Percentiles rank a stretch among this genome's conserved stretches.
These are phyloP conservation scores for Mesodorylaimus sp. DNA, from an alignment of 2,888 invertebrate species.

Conservation along the genomic window DNA sequence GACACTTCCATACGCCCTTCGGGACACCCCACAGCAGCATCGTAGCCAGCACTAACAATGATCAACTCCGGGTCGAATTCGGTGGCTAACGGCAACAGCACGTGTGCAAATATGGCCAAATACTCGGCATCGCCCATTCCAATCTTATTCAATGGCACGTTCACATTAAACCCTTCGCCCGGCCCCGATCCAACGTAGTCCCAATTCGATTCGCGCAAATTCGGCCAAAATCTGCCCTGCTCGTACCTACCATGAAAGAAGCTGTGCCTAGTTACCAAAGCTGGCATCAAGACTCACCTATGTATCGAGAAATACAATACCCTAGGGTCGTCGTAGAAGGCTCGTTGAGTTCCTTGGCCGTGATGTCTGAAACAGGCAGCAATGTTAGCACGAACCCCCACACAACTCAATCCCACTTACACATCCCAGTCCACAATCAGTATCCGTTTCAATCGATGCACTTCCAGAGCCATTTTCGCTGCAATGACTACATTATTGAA, in stretches of 20 bases:
- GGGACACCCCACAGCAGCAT: slow-evolving; percentile 48
- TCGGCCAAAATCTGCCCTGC: slow-evolving; percentile 61
- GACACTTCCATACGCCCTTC: slow-evolving; percentile 56
- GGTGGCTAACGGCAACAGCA: slow-evolving; percentile 77
- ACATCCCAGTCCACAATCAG: slow-evolving; percentile 79
- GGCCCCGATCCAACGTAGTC: slow-evolving; percentile 42
- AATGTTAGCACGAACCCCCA: too few species aligned
- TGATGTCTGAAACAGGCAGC: too few species aligned
- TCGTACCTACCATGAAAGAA: too few species aligned
- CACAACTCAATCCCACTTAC: too few species aligned
- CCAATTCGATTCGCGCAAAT: slow-evolving; percentile 20
- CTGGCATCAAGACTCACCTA: too few species aligned
- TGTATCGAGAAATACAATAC: slow-evolving; percentile 79
- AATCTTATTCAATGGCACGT: slow-evolving; percentile 67
- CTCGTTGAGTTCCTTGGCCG: slow-evolving; percentile 19
- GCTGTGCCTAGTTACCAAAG: too few species aligned
- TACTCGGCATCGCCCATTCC: slow-evolving; percentile 69
- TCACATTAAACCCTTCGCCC: slow-evolving; percentile 65
- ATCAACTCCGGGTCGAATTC: slow-evolving; percentile 62
- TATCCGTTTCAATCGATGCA: slow-evolving; percentile 54
- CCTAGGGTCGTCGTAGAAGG: slow-evolving; percentile 13
- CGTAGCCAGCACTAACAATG: slow-evolving; percentile 73
- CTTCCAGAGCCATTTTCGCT: slow-evolving; percentile 36
- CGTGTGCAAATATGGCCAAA: slow-evolving; percentile 58
- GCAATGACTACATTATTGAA: slow-evolving; percentile 95